Evolutionary conservation across 2,113 vertebrate species (phyloP).

Genomic region (Ornithorhynchus anatinus): DNA sequence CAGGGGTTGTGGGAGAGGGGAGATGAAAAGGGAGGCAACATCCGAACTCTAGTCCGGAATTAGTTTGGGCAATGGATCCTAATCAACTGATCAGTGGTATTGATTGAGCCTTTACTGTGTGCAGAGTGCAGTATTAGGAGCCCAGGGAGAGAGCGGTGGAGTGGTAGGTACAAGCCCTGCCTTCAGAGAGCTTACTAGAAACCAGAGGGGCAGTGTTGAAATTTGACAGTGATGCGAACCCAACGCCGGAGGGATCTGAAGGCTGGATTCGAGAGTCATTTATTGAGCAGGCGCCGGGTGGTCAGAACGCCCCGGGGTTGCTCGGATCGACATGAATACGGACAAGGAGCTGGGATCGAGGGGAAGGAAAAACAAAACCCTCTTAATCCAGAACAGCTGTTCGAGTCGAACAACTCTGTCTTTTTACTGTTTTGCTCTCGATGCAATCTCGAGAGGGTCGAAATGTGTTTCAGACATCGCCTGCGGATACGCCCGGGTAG

Average conservation of each 20-base stretch:
- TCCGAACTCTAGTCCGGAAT: no score
- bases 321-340: background rate
- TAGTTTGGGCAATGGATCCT: no score
- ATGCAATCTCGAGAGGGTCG: conserved; percentile 7
- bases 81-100: no score
- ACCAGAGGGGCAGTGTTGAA: background rate
- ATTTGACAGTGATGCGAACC: background rate
- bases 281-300: background rate
- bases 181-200: no score
- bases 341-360: background rate
- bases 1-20: no score
- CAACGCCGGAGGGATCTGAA: background rate
- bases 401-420: background rate
- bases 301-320: background rate
- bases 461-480: conserved; percentile 9
- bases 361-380: no score
- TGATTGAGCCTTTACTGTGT: no score
- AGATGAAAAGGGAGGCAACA: no score
- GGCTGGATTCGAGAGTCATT: background rate
- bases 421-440: conserved; percentile 11
- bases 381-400: conserved; percentile 14
- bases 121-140: no score
- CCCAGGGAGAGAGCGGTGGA: no score
- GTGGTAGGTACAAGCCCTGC: no score
- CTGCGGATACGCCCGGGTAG: conserved; percentile 13